Evolutionary conservation across 2,888 invertebrate species (phyloP).

Genomic region (Anaspis maculata): DNA sequence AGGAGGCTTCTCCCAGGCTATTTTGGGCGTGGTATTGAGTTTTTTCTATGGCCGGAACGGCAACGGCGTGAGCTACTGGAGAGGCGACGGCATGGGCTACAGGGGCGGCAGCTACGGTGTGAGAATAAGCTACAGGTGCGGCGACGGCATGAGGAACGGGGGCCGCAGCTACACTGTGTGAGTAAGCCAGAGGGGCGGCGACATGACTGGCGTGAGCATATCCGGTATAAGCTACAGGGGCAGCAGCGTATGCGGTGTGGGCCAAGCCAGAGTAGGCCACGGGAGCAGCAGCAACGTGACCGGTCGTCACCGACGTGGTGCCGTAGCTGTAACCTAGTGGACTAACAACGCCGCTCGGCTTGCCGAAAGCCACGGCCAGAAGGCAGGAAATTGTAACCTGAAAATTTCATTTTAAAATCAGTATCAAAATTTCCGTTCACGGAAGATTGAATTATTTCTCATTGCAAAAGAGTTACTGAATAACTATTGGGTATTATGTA

Average conservation of each 20-base stretch:
- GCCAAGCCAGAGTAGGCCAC: slow-evolving; percentile 47
- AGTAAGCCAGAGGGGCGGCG: slow-evolving; percentile 5
- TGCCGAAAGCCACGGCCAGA: slow-evolving; percentile 33
- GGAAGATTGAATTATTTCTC: neutral
- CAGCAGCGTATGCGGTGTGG: too few relatives aligned
- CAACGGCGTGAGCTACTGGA: slow-evolving; percentile 11
- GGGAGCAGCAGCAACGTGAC: slow-evolving; percentile 29
- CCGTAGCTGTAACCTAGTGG: slow-evolving; percentile 46
- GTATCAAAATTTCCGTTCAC: neutral
- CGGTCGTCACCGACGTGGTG: too few relatives aligned
- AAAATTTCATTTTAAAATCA: too few relatives aligned
- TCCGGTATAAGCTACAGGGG: too few relatives aligned
- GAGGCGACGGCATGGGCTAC: slow-evolving; percentile 25
- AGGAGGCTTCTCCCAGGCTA: slow-evolving; percentile 38
- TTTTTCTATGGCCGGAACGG: slow-evolving; percentile 25
- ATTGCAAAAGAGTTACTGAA: neutral
- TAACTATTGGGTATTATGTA: too few relatives aligned
- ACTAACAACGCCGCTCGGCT: slow-evolving; percentile 26
- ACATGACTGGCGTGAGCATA: too few relatives aligned
- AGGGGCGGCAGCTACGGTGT: slow-evolving; percentile 44
- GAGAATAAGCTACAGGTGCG: slow-evolving; percentile 40
- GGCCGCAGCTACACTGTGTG: slow-evolving; percentile 1
- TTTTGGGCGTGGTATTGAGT: slow-evolving; percentile 42
- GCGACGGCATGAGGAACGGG: slow-evolving; percentile 6
- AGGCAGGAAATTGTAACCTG: slow-evolving; percentile 52